Evolutionary conservation across 2,797 vertebrate genomes (phyloP).

Genomic region (Microctenopoma lineatum): DNA sequence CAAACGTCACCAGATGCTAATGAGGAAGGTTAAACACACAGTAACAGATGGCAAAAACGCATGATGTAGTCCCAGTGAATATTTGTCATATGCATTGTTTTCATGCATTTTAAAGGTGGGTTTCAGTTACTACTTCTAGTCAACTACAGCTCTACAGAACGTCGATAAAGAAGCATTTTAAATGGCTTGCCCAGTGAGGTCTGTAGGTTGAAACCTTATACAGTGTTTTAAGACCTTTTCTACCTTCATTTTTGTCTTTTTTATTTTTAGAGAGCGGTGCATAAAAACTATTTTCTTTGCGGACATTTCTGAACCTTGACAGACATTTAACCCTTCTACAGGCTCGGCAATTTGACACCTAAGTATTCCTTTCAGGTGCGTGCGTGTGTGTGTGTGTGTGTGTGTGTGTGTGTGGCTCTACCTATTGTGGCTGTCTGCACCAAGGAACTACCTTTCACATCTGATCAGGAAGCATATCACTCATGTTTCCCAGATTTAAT

Average conservation of each 20-base stretch:
- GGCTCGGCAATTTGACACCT: background rate
- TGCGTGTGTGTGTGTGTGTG: background rate
- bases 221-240: background rate
- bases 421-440: slow-evolving; percentile 60
- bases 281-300: background rate
- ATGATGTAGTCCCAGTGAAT: background rate
- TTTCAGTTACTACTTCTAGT: background rate
- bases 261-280: background rate
- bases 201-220: background rate
- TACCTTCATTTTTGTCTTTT: background rate
- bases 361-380: background rate
- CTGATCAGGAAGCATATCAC: slow-evolving; percentile 80
- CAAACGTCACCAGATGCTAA: slow-evolving; percentile 30
- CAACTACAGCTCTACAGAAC: too few species aligned
- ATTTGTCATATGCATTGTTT: background rate
- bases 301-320: background rate
- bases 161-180: background rate
- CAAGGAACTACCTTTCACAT: slow-evolving; percentile 75
- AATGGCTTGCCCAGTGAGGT: background rate
- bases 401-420: slow-evolving; percentile 17
- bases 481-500: slow-evolving; percentile 83
- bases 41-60: background rate
- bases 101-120: slow-evolving; percentile 2
- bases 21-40: slow-evolving; percentile 29
- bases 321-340: background rate